These are phyloP conservation scores for Aix galericulata DNA, from an alignment of 2,113 vertebrate species.

Conservation along the genomic window DNA sequence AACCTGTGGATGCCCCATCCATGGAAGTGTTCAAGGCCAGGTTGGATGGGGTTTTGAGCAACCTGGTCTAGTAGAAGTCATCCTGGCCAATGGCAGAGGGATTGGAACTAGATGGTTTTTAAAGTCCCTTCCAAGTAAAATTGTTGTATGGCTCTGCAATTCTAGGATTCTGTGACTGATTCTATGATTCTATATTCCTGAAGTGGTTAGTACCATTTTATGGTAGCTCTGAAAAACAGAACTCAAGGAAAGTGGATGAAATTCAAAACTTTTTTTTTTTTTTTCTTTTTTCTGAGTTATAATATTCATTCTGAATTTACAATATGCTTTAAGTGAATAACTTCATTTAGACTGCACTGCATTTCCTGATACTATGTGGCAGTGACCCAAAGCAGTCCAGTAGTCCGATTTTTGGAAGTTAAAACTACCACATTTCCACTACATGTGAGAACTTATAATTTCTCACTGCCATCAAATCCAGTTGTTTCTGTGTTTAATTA, in stretches of 20 bases:
- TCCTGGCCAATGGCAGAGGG: too few species aligned
- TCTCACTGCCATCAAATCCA: neutral
- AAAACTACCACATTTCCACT: neutral
- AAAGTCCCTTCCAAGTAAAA: too few species aligned
- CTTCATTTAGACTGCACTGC: fast-evolving
- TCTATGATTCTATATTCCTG: neutral
- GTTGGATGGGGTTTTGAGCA: too few species aligned
- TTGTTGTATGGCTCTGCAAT: too few species aligned
- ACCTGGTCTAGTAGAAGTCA: too few species aligned
- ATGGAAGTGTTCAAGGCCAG: too few species aligned
- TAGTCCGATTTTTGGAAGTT: neutral
- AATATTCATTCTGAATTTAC: neutral
- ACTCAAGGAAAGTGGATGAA: neutral
- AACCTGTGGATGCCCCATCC: too few species aligned
- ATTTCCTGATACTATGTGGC: neutral
- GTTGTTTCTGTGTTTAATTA: neutral
- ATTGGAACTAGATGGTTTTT: too few species aligned
- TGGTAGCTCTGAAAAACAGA: neutral
- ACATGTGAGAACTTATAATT: neutral
- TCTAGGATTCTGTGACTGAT: too few species aligned
- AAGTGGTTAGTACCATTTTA: neutral
- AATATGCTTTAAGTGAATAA: neutral
- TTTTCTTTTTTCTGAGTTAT: neutral
- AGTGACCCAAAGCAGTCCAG: neutral
- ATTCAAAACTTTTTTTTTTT: neutral